phyloP scores from a whole-genome alignment of 2,797 vertebrate genomes.

The Cryptoprocta ferox region DNA sequence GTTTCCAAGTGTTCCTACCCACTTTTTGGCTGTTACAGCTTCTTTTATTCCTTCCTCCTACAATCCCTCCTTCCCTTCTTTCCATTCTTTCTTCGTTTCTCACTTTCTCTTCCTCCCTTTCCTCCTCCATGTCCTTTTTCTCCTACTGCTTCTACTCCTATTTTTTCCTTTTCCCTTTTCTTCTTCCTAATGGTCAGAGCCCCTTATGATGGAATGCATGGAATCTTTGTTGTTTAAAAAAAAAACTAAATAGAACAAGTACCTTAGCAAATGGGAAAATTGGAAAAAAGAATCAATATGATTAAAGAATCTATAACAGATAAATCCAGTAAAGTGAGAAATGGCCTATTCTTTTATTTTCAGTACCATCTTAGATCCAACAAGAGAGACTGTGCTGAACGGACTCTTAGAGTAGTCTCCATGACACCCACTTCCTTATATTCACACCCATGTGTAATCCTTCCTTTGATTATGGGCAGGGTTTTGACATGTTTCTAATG shows the following conservation, averaged over 20 bases:
- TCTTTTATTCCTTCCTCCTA: neutral
- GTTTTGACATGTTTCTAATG: neutral
- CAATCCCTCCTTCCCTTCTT: neutral
- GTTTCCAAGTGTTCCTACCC: neutral
- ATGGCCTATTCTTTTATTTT: neutral
- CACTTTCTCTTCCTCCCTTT: too few species aligned
- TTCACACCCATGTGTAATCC: neutral
- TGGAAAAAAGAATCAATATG: neutral
- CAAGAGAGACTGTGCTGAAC: neutral
- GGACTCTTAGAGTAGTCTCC: neutral
- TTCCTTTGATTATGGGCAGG: neutral
- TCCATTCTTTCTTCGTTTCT: neutral
- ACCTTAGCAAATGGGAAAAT: neutral
- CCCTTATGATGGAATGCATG: neutral
- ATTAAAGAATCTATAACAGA: neutral
- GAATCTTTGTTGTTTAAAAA: neutral
- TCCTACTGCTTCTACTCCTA: neutral
- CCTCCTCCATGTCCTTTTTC: neutral
- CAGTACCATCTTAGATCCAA: neutral
- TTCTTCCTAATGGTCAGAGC: neutral
- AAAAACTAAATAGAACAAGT: neutral
- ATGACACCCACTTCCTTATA: neutral
- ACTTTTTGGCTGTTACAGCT: neutral
- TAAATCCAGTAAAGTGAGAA: neutral
- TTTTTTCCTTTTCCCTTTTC: neutral